These are phyloP conservation scores for Capromys pilorides DNA, from an alignment of 2,797 vertebrate species.

Conservation along the genomic window DNA sequence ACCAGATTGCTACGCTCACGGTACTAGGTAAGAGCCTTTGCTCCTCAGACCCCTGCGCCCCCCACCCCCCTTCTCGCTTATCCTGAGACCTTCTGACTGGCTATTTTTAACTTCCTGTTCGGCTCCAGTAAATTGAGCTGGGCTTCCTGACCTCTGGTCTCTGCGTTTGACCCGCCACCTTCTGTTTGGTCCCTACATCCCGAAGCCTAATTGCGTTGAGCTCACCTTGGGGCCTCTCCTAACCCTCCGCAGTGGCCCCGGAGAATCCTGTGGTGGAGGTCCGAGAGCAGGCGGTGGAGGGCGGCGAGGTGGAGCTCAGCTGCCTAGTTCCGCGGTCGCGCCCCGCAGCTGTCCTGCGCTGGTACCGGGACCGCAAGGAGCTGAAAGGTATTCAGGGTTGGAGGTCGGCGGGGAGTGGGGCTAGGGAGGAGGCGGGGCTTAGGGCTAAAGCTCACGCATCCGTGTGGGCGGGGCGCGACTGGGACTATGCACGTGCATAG, in stretches of 20 bases:
- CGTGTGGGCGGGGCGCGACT: neutral
- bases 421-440: neutral
- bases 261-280: slow-evolving; percentile 92
- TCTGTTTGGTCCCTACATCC: neutral
- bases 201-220: neutral
- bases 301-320: slow-evolving; percentile 91
- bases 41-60: neutral
- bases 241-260: slow-evolving; percentile 87
- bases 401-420: neutral
- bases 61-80: neutral
- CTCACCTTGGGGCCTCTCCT: neutral
- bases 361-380: slow-evolving; percentile 91
- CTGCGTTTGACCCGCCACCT: neutral
- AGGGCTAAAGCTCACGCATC: no score
- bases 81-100: neutral
- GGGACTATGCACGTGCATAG: neutral
- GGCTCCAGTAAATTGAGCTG: neutral
- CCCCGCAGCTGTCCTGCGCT: slow-evolving; percentile 90
- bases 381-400: slow-evolving; percentile 86
- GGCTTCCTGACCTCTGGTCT: neutral
- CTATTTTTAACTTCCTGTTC: neutral
- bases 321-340: slow-evolving; percentile 92
- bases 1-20: slow-evolving; percentile 93
- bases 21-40: slow-evolving; percentile 80
- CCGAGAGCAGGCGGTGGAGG: slow-evolving; percentile 92